These are phyloP conservation scores for Plotosus lineatus DNA, from an alignment of 2,113 vertebrate species.

Conservation along the genomic window DNA sequence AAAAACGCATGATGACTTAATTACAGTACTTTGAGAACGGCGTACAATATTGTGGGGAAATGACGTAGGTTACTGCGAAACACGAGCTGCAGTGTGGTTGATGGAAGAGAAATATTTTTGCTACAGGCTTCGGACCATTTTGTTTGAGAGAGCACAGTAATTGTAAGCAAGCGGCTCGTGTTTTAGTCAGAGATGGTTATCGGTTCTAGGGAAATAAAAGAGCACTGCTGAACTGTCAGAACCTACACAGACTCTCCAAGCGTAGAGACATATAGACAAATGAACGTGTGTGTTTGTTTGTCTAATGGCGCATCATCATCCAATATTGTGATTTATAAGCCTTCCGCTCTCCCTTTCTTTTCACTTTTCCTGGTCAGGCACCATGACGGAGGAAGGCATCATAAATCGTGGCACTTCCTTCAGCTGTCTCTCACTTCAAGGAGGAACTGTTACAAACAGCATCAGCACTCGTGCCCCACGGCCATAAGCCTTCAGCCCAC, in stretches of 20 bases:
- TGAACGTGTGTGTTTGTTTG: slow-evolving; percentile 49
- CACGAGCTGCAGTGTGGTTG: neutral
- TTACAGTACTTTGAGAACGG: slow-evolving; percentile 25
- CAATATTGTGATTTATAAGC: slow-evolving; percentile 70
- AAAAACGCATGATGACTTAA: slow-evolving; percentile 45
- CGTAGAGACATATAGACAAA: neutral
- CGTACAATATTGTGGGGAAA: slow-evolving; percentile 10
- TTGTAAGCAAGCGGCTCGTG: neutral
- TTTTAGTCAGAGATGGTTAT: neutral
- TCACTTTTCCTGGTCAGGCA: slow-evolving; percentile 67
- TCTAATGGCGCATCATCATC: slow-evolving; percentile 57
- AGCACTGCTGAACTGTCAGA: neutral
- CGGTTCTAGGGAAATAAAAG: neutral
- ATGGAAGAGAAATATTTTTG: slow-evolving; percentile 19
- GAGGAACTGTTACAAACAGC: slow-evolving; percentile 72
- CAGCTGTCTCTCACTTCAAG: slow-evolving; percentile 77
- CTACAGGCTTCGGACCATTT: slow-evolving; percentile 9
- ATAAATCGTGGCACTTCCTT: slow-evolving; percentile 81
- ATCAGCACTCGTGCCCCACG: slow-evolving; percentile 67
- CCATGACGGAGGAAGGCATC: slow-evolving; percentile 65
- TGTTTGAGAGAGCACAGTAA: neutral
- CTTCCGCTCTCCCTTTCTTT: slow-evolving; percentile 51
- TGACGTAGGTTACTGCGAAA: slow-evolving; percentile 25
- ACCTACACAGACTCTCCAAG: neutral
- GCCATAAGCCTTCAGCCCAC: slow-evolving; percentile 46